Percentiles rank a stretch among this genome's conserved stretches.
These are phyloP conservation scores for Aphelinus atriplicis DNA, from an alignment of 1,140 invertebrate genomes.

Conservation along the genomic window DNA sequence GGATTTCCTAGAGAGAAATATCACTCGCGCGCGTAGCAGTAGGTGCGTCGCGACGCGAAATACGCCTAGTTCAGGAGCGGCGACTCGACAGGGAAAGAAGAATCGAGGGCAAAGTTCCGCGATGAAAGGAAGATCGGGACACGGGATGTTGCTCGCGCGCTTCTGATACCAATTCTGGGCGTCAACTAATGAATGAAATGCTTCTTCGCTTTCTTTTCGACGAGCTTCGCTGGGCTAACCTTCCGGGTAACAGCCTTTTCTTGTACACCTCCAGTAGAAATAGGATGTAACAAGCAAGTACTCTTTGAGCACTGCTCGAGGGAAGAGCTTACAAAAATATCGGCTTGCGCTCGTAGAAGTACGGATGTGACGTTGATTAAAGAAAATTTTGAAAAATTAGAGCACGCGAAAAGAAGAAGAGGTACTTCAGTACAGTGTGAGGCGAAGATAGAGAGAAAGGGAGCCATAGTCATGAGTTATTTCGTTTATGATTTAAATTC, in stretches of 20 bases:
- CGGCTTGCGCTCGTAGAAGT: too few species aligned
- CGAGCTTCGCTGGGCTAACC: background rate
- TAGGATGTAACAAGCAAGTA: too few species aligned
- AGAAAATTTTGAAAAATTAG: conserved; percentile 21
- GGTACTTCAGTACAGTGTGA: too few species aligned
- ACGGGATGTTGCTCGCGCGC: background rate
- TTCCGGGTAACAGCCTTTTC: background rate
- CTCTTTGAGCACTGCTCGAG: too few species aligned
- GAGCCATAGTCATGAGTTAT: too few species aligned
- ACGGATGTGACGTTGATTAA: background rate
- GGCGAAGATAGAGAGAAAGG: too few species aligned
- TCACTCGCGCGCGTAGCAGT: background rate
- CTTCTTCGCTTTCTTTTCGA: conserved; percentile 14
- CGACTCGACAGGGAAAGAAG: background rate
- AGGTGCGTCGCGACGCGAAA: background rate
- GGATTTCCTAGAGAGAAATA: background rate
- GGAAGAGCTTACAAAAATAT: too few species aligned
- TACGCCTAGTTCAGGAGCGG: too few species aligned
- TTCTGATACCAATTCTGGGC: conserved; percentile 3
- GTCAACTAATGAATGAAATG: conserved; percentile 34
- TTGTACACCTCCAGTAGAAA: too few species aligned
- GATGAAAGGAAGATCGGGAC: background rate
- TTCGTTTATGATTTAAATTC: too few species aligned
- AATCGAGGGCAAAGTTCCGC: background rate
- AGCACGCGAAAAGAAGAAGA: background rate